Percentiles rank a stretch among this genome's conserved stretches.
These are phyloP conservation scores for Prionailurus viverrinus DNA, from an alignment of 2,113 vertebrate genomes.

Conservation along the genomic window DNA sequence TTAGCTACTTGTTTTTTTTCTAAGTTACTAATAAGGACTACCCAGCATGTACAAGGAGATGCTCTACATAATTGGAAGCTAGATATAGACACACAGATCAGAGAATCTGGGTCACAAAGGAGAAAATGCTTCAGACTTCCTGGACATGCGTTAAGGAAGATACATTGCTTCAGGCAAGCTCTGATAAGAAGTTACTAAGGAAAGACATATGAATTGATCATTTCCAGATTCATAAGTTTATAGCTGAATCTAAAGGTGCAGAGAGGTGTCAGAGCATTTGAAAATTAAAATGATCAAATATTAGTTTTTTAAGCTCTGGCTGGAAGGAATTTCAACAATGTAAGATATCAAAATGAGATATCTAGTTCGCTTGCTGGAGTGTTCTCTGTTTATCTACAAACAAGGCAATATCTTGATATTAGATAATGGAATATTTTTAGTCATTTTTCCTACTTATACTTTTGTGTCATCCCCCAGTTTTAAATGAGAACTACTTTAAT, in stretches of 20 bases:
- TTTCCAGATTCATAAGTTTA: slow-evolving; percentile 79
- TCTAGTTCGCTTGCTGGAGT: slow-evolving; percentile 35
- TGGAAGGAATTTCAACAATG: slow-evolving; percentile 71
- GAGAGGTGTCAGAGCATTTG: slow-evolving; percentile 65
- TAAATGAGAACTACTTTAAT: neutral
- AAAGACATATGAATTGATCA: slow-evolving; percentile 84
- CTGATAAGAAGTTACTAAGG: slow-evolving; percentile 76
- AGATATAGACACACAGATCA: slow-evolving; percentile 71
- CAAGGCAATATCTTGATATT: slow-evolving; percentile 45
- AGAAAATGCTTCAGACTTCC: slow-evolving; percentile 75
- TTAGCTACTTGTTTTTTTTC: slow-evolving; percentile 64
- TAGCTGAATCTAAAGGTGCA: slow-evolving; percentile 53
- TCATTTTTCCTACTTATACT: slow-evolving; percentile 24
- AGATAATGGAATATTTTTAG: slow-evolving; percentile 58
- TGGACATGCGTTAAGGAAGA: slow-evolving; percentile 77
- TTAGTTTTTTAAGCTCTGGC: slow-evolving; percentile 69
- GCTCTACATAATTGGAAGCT: slow-evolving; percentile 71
- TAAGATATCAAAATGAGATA: slow-evolving; percentile 73
- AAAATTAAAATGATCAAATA: slow-evolving; percentile 82
- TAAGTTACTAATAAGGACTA: slow-evolving; percentile 67
- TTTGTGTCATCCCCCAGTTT: slow-evolving; percentile 48
- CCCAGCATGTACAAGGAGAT: slow-evolving; percentile 52
- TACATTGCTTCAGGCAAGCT: slow-evolving; percentile 75
- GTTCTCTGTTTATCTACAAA: slow-evolving; percentile 67
- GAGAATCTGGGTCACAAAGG: slow-evolving; percentile 81